These are phyloP conservation scores for Capricornis sumatraensis DNA, from an alignment of 2,113 vertebrate genomes.

Conservation along the genomic window DNA sequence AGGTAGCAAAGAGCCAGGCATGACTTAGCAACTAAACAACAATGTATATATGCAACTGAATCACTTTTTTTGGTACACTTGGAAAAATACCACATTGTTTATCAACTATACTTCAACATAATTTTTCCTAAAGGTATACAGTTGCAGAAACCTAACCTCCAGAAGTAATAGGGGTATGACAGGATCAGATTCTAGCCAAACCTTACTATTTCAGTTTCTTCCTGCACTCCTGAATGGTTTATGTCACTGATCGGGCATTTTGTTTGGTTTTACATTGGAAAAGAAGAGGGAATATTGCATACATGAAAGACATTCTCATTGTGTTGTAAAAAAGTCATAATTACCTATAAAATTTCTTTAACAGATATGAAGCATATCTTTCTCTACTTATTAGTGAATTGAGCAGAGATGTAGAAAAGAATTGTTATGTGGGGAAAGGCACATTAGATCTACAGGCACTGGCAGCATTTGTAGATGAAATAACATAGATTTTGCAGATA, in stretches of 20 bases:
- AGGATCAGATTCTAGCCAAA: neutral
- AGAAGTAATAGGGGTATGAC: neutral
- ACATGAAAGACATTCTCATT: neutral
- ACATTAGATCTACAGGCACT: neutral
- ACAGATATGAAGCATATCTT: neutral
- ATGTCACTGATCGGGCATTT: neutral
- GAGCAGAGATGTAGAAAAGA: neutral
- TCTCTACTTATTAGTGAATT: neutral
- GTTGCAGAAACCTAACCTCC: neutral
- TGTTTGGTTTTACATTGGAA: neutral
- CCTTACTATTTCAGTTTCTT: neutral
- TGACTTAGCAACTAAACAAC: neutral
- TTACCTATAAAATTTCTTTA: neutral
- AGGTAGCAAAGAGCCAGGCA: neutral
- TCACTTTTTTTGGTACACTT: neutral
- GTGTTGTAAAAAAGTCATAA: neutral
- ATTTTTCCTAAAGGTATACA: neutral
- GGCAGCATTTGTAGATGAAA: neutral
- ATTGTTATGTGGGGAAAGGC: neutral
- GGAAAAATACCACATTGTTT: neutral
- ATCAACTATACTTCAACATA: neutral
- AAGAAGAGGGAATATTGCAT: neutral
- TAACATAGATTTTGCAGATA: neutral
- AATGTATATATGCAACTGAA: neutral
- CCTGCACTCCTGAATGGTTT: neutral